Percentiles rank a stretch among this genome's conserved stretches.
Evolutionary conservation across 2,888 invertebrate species (phyloP).

Genomic region (Timema podura): DNA sequence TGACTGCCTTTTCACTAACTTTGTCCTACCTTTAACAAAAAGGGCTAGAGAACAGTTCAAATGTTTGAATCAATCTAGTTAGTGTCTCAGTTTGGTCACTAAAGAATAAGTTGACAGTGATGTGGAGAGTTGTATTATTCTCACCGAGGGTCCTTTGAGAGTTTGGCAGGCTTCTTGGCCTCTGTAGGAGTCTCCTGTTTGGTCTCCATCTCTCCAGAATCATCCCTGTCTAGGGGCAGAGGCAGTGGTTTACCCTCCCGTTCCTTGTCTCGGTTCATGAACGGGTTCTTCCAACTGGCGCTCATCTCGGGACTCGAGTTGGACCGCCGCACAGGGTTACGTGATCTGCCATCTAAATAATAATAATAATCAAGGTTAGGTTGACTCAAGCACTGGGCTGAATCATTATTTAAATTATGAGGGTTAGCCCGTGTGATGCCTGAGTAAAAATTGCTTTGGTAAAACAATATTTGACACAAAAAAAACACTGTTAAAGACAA

Average conservation of each 20-base stretch:
- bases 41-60: not conserved
- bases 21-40: not conserved
- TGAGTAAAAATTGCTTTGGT: no score
- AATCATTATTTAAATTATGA: no score
- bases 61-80: no score
- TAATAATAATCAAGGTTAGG: no score
- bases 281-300: slow-evolving; percentile 75
- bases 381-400: no score
- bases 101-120: no score
- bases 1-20: no score
- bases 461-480: no score
- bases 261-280: slow-evolving; percentile 44
- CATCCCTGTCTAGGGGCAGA: no score
- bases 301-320: slow-evolving; percentile 94
- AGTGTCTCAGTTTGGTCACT: no score
- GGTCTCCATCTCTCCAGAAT: slow-evolving; percentile 37
- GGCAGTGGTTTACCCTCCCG: slow-evolving; percentile 27
- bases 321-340: slow-evolving; percentile 81
- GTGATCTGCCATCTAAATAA: slow-evolving; percentile 47
- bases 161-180: slow-evolving; percentile 62
- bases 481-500: no score
- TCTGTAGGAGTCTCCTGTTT: slow-evolving; percentile 45
- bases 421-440: no score
- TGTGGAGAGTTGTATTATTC: not conserved
- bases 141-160: slow-evolving; percentile 63